Conservation (phyloP, 1,140 invertebrate genomes). For the Oryctes rhinoceros region DNA sequence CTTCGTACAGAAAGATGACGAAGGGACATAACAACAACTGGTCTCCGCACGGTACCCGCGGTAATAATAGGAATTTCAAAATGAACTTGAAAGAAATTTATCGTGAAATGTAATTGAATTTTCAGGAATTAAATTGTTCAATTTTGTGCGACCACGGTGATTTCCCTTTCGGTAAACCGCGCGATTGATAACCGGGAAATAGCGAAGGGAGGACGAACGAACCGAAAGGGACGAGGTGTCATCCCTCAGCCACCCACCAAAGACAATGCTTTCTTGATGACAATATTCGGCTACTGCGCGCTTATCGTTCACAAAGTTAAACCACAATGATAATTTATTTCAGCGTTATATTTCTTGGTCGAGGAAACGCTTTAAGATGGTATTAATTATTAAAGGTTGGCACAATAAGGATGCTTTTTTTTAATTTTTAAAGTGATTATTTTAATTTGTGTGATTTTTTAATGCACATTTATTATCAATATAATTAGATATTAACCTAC, state of each 20-base stretch:
- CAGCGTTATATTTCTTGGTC: neutral
- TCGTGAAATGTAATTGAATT: slow-evolving; percentile 53
- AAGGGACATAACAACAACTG: slow-evolving; percentile 10
- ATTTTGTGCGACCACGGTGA: slow-evolving; percentile 43
- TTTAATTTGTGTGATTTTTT: no score
- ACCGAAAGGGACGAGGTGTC: neutral
- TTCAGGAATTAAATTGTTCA: slow-evolving; percentile 52
- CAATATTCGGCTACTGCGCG: slow-evolving; percentile 43
- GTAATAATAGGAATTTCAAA: slow-evolving; percentile 48
- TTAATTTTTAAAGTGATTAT: no score
- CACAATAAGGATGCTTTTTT: no score
- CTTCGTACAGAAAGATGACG: neutral
- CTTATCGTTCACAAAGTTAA: slow-evolving; percentile 1
- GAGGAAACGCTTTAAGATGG: neutral
- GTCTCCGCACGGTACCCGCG: slow-evolving; percentile 38
- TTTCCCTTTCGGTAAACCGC: slow-evolving; percentile 43
- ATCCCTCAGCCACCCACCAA: slow-evolving; percentile 7
- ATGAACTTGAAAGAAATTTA: slow-evolving; percentile 52
- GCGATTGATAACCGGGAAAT: slow-evolving; percentile 14
- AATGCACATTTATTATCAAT: no score
- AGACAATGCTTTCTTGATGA: slow-evolving; percentile 54
- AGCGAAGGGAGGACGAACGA: neutral
- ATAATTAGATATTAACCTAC: no score
- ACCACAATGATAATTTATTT: slow-evolving; percentile 12
- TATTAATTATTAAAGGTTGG: neutral